A percentile compares a stretch with the other conserved stretches of the same genome.
Evolutionary conservation across 2,113 vertebrate species (phyloP).

Genomic region (Cynoglossus semilaevis): DNA sequence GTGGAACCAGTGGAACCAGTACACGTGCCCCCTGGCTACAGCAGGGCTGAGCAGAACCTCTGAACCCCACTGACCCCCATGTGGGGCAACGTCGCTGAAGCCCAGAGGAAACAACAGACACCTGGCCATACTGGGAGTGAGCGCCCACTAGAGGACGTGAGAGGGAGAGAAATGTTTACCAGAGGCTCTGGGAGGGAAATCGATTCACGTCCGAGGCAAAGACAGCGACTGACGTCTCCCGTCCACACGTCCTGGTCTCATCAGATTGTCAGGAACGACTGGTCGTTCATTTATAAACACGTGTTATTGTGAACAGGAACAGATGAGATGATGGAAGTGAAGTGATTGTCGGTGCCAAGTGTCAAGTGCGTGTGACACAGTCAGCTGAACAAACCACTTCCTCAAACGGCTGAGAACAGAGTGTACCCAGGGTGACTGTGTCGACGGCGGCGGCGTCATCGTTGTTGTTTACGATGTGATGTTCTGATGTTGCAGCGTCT

Average conservation of each 20-base stretch:
- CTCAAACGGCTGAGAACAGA: conserved; percentile 66
- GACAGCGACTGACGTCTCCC: conserved; percentile 57
- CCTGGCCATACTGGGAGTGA: conserved; percentile 61
- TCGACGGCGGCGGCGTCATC: no score
- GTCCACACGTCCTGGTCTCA: neutral
- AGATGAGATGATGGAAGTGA: no score
- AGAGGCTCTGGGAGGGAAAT: conserved; percentile 66
- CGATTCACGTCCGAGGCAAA: conserved; percentile 59
- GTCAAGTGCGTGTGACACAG: conserved; percentile 41
- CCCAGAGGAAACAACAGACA: conserved; percentile 66
- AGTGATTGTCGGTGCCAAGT: neutral
- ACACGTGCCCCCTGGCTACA: conserved; percentile 60
- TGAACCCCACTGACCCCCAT: conserved; percentile 59
- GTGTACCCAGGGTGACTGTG: conserved; percentile 45
- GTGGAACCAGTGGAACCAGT: conserved; percentile 11
- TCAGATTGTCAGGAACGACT: conserved; percentile 20
- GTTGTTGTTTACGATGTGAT: conserved; percentile 33
- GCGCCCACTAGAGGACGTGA: conserved; percentile 61
- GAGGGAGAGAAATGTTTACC: conserved; percentile 28
- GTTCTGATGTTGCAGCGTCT: conserved; percentile 5
- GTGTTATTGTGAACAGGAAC: no score
- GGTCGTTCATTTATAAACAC: no score
- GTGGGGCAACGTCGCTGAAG: conserved; percentile 49
- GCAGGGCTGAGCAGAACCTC: conserved; percentile 55
- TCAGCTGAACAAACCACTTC: conserved; percentile 73